Percentiles rank a stretch among this genome's conserved stretches.
These are phyloP conservation scores for Mormyrus lacerda DNA, from an alignment of 2,113 vertebrate genomes.

Conservation along the genomic window DNA sequence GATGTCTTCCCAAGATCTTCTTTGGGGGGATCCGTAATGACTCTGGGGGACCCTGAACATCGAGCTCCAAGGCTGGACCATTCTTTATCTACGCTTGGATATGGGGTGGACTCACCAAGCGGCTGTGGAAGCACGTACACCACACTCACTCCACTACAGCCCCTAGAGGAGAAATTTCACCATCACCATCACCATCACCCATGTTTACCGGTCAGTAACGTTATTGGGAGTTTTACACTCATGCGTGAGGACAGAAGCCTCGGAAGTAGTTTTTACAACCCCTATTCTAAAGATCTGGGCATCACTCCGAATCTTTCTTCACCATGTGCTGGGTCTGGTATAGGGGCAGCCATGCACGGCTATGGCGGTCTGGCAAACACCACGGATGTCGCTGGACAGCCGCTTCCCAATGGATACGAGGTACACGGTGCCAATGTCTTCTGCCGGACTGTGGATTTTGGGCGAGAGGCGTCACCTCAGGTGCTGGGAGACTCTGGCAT, in stretches of 20 bases:
- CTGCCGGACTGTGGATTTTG: constrained; percentile 64
- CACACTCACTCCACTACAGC: constrained; percentile 69
- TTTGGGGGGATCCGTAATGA: constrained; percentile 61
- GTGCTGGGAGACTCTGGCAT: constrained; percentile 49
- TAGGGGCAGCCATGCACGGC: constrained; percentile 59
- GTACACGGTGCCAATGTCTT: constrained; percentile 65
- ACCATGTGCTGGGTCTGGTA: constrained; percentile 52
- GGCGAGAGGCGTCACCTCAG: constrained; percentile 66
- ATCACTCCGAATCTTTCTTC: constrained; percentile 65
- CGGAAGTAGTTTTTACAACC: constrained; percentile 68
- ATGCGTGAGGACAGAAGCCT: constrained; percentile 70
- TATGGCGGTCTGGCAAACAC: constrained; percentile 56
- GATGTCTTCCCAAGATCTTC: constrained; percentile 65
- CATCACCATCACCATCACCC: constrained; percentile 66
- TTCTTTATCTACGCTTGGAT: constrained; percentile 66
- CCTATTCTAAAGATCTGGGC: constrained; percentile 68
- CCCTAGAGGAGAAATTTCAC: constrained; percentile 72
- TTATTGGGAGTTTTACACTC: constrained; percentile 73
- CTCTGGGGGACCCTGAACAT: constrained; percentile 60
- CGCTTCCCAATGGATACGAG: constrained; percentile 62
- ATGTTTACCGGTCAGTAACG: constrained; percentile 69
- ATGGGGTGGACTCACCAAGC: constrained; percentile 67
- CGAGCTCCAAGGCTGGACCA: constrained; percentile 58
- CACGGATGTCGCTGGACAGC: constrained; percentile 55
- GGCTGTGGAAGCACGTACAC: constrained; percentile 66